These are phyloP conservation scores for Hanleya hanleyi DNA, from an alignment of 2,888 invertebrate species.

Conservation along the genomic window DNA sequence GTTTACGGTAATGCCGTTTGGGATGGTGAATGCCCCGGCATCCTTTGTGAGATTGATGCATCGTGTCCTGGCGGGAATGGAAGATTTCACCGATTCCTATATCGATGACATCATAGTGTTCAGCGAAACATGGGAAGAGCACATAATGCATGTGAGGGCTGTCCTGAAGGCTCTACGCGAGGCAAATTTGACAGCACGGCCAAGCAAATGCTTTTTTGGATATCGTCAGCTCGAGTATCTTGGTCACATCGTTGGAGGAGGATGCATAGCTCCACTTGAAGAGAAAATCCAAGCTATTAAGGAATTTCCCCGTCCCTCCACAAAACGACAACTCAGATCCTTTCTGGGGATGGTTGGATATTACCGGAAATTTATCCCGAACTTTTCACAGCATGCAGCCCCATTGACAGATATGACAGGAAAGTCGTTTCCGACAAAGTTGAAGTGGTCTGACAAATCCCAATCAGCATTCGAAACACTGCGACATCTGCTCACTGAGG, in stretches of 20 bases:
- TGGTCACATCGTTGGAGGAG: neutral
- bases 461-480: conserved; percentile 27
- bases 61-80: too few relatives aligned
- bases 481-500: conserved; percentile 20
- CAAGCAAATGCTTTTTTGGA: too few relatives aligned
- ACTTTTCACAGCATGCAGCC: conserved; percentile 27
- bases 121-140: conserved; percentile 14
- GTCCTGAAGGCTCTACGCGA: neutral
- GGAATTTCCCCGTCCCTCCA: conserved; percentile 6
- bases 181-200: conserved; percentile 7
- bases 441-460: conserved; percentile 21
- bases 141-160: neutral
- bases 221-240: too few relatives aligned
- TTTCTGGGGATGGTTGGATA: conserved; percentile 28
- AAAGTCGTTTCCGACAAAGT: conserved; percentile 14
- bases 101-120: too few relatives aligned
- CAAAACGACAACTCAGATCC: conserved; percentile 17
- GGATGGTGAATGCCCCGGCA: too few relatives aligned
- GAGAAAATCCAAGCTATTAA: conserved; percentile 20
- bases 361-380: conserved; percentile 31
- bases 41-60: too few relatives aligned
- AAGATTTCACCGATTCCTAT: too few relatives aligned
- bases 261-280: neutral
- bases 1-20: too few relatives aligned
- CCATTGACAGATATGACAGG: conserved; percentile 24